These are phyloP conservation scores for Sciurus vulgaris DNA, from an alignment of 2,797 vertebrate species.

Conservation along the genomic window DNA sequence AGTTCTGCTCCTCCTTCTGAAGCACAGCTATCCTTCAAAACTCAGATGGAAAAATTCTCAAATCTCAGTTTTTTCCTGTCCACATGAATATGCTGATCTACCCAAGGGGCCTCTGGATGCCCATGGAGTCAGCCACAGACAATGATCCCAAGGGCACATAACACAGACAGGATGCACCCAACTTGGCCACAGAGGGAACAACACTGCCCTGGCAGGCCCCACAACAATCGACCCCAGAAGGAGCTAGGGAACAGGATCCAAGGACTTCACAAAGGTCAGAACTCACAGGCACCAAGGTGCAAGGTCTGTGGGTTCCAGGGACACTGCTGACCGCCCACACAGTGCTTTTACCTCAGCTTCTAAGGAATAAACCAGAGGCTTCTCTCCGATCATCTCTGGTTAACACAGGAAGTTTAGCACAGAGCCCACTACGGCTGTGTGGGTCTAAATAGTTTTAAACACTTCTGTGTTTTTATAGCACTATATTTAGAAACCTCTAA, in stretches of 20 bases:
- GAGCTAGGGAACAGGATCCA: not conserved
- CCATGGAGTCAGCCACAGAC: not conserved
- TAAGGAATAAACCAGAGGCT: not conserved
- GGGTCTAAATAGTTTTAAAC: slow-evolving; percentile 69
- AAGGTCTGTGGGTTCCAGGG: rapidly evolving
- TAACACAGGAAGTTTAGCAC: not conserved
- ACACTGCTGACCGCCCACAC: not conserved
- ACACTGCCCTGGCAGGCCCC: not conserved
- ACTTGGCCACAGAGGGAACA: not conserved
- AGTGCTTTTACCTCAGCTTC: not conserved
- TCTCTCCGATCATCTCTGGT: not conserved
- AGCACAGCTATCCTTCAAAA: not conserved
- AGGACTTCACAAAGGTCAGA: not conserved
- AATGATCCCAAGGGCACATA: rapidly evolving
- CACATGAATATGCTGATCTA: not conserved
- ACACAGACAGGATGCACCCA: rapidly evolving
- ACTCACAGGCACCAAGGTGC: not conserved
- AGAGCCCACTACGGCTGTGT: slow-evolving; percentile 14
- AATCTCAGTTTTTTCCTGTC: not conserved
- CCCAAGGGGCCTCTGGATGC: not conserved
- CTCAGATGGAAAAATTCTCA: not conserved
- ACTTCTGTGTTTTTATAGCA: slow-evolving; percentile 66
- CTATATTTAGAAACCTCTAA: slow-evolving; percentile 82
- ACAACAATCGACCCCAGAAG: not conserved
- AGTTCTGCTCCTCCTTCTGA: not conserved